Conservation (phyloP, 1,140 invertebrate species). For the Aphelinus certus region DNA sequence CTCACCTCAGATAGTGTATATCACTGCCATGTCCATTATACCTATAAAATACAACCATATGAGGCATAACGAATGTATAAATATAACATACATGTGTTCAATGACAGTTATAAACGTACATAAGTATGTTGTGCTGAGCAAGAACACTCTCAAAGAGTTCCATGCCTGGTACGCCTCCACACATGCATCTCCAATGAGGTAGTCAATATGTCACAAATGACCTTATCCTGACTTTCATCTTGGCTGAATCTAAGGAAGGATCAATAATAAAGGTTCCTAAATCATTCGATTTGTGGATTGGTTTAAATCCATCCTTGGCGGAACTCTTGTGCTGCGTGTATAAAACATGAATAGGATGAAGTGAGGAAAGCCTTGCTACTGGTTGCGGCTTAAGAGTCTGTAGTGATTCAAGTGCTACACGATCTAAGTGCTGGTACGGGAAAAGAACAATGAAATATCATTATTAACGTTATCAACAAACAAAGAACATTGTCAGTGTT, state of each 20-base stretch:
- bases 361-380: slow-evolving; percentile 77
- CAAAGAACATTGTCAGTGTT: no score
- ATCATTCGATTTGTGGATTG: slow-evolving; percentile 55
- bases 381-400: slow-evolving; percentile 71
- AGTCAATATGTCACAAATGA: slow-evolving; percentile 73
- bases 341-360: slow-evolving; percentile 75
- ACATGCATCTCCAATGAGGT: slow-evolving; percentile 72
- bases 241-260: slow-evolving; percentile 74
- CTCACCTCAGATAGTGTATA: slow-evolving; percentile 57
- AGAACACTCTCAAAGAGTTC: slow-evolving; percentile 71
- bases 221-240: slow-evolving; percentile 75
- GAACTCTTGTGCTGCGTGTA: slow-evolving; percentile 70
- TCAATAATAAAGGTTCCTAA: slow-evolving; percentile 72
- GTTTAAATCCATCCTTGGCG: slow-evolving; percentile 69
- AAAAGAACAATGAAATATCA: slow-evolving; percentile 37
- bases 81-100: slow-evolving; percentile 7
- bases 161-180: slow-evolving; percentile 67
- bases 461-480: no score
- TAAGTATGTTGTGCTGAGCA: slow-evolving; percentile 71
- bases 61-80: slow-evolving; percentile 1
- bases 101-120: slow-evolving; percentile 71
- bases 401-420: slow-evolving; percentile 80
- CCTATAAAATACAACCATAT: slow-evolving; percentile 33
- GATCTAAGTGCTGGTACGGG: slow-evolving; percentile 73
- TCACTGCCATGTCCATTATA: slow-evolving; percentile 44